Evolutionary conservation across 2,797 vertebrate species (phyloP).

Genomic region (Scarus forsteni): DNA sequence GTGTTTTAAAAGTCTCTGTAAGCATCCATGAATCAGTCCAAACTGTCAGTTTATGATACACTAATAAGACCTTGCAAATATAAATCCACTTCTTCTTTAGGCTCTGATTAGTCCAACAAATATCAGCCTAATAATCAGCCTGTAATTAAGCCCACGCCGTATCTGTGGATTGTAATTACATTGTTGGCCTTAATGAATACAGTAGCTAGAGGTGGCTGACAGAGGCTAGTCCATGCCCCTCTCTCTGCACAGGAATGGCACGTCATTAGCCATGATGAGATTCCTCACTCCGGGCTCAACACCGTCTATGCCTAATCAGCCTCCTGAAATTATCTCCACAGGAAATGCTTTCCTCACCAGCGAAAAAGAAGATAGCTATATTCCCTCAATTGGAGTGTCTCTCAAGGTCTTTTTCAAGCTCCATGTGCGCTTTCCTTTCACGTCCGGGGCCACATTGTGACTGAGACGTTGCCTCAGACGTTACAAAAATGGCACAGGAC

Average conservation of each 20-base stretch:
- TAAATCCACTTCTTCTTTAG: slow-evolving; percentile 69
- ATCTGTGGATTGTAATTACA: slow-evolving; percentile 81
- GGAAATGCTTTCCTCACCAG: slow-evolving; percentile 75
- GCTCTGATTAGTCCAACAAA: slow-evolving; percentile 75
- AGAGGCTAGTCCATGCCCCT: slow-evolving; percentile 74
- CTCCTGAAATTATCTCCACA: slow-evolving; percentile 82
- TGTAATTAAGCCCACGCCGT: slow-evolving; percentile 78
- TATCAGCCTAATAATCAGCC: slow-evolving; percentile 79
- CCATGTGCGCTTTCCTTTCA: slow-evolving; percentile 27
- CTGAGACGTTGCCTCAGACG: slow-evolving; percentile 41
- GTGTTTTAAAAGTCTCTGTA: slow-evolving; percentile 35
- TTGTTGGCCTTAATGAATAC: slow-evolving; percentile 83
- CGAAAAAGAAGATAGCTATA: slow-evolving; percentile 50
- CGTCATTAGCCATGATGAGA: slow-evolving; percentile 84
- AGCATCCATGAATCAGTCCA: slow-evolving; percentile 33
- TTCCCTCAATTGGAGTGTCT: slow-evolving; percentile 58
- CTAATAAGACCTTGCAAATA: slow-evolving; percentile 61
- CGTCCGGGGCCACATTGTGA: slow-evolving; percentile 25
- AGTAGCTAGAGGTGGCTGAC: slow-evolving; percentile 76
- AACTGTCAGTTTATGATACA: slow-evolving; percentile 52
- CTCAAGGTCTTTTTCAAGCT: slow-evolving; percentile 35
- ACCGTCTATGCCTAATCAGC: slow-evolving; percentile 79
- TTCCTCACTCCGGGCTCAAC: slow-evolving; percentile 81
- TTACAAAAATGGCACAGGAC: slow-evolving; percentile 67
- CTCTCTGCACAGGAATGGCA: slow-evolving; percentile 78